Base-by-base conservation (phyloP, 1,140 invertebrate genomes). In the Pantala flavescens region DNA sequence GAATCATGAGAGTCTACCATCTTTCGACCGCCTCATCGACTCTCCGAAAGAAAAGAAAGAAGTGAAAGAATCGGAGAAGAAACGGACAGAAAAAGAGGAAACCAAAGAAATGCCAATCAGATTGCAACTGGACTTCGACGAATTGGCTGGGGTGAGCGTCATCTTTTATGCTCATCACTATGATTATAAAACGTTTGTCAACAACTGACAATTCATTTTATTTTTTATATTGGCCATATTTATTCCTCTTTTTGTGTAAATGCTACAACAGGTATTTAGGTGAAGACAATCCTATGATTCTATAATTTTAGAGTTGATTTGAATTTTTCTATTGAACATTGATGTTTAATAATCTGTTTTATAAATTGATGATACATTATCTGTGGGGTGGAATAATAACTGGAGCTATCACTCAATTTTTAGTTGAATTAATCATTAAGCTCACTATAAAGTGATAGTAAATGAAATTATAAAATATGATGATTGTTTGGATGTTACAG, bases 71-170 rank as follows among this genome's bases (percentile, higher is more conserved):
- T 43, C 74, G 28, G 76, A 77, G 0, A 43, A n/a, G 16, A 21
- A 70, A 0, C 19, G 2, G 28, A 9, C 28, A 36, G 12, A 71
- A 10, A 72, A 84, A 71, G 86, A 86, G 23, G 83, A 84, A 73
- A 83, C 81, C 73, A 84, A 86, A 12, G 49, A 63, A 12, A 63
- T 19, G 1, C 14, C 49, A 14, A 63, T 92, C 78, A 92, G 91
- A 80, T 82, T 93, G 78, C 92, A 92, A 79, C 86, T 93, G 78
- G 90, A 93, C 82, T 88, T 93, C 43, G 91, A 92, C 78, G 91
- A 93, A 75, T 85, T 93, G 43, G 90, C 90, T 55, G 89, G 90
- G 63, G 90, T 87, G 81, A 82, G 82, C 81, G 49, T 74, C 23
- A 79, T 70, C 16, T 23, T 11, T 55, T 0, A n/a, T n/a, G 43